These are phyloP conservation scores for Nowickia ferox DNA, from an alignment of 2,888 invertebrate genomes.

Conservation along the genomic window DNA sequence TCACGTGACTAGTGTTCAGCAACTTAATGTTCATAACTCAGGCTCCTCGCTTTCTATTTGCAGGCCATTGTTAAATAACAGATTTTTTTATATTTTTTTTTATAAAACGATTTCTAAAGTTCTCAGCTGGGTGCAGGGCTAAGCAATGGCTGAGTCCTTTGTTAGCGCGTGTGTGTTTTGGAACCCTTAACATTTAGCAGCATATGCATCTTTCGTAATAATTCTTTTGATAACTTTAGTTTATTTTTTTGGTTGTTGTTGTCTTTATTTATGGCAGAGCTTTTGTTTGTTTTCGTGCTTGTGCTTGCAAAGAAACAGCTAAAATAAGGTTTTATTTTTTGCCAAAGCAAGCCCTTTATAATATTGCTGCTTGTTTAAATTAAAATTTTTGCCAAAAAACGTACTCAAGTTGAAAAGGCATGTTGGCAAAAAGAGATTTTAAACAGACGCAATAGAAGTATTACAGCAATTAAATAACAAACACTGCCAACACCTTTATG, in stretches of 20 bases:
- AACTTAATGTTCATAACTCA: slow-evolving; percentile 42
- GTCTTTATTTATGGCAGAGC: not conserved
- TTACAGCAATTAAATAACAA: slow-evolving; percentile 57
- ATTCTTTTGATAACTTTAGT: slow-evolving; percentile 1
- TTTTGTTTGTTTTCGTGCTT: not conserved
- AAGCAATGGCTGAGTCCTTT: not conserved
- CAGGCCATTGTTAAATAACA: slow-evolving; percentile 56
- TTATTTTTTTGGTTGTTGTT: not conserved
- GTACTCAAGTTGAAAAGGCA: not conserved
- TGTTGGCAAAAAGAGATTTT: not conserved
- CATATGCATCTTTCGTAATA: slow-evolving; percentile 16
- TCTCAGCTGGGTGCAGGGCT: slow-evolving; percentile 37
- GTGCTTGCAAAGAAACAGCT: not conserved
- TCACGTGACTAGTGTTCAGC: slow-evolving; percentile 62
- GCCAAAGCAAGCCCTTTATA: slow-evolving; percentile 7
- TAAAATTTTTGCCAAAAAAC: not conserved
- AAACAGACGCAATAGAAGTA: not conserved
- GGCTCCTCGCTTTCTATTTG: slow-evolving; percentile 22
- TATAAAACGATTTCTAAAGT: slow-evolving; percentile 28
- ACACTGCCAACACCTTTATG: slow-evolving; percentile 53
- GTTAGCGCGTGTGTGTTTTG: not conserved
- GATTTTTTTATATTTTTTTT: not conserved
- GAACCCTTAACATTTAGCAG: slow-evolving; percentile 32
- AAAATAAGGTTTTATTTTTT: not conserved
- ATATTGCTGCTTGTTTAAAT: not conserved